These are phyloP conservation scores for Epinephelus malabaricus DNA, from an alignment of 2,797 vertebrate species.

Conservation along the genomic window DNA sequence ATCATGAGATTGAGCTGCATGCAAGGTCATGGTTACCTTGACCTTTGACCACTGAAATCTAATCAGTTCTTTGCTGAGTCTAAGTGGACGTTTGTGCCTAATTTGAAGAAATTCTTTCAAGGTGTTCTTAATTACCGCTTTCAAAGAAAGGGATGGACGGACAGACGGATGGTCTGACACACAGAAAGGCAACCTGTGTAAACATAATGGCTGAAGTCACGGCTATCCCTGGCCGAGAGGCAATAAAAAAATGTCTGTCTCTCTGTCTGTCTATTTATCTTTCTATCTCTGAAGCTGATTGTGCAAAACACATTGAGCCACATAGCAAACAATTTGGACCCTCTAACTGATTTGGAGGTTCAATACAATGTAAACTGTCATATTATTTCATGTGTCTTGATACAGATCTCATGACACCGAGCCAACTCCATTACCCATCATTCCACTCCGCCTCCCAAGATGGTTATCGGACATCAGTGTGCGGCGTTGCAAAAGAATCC, in stretches of 20 bases:
- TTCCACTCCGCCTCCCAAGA: constrained; percentile 40
- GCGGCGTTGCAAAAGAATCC: constrained; percentile 53
- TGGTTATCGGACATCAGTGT: constrained; percentile 67
- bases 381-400: constrained; percentile 28
- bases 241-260: neutral
- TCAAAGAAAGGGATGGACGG: no score
- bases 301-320: neutral
- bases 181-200: no score
- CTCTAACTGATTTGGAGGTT: neutral
- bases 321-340: neutral
- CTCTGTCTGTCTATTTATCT: neutral
- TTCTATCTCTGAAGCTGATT: neutral
- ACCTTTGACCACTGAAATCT: no score
- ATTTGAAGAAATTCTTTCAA: no score
- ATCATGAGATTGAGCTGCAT: no score
- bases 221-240: no score
- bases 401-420: constrained; percentile 40
- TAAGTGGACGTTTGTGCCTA: no score
- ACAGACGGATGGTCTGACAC: no score
- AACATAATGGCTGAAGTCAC: no score
- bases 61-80: no score
- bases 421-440: constrained; percentile 65
- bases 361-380: neutral
- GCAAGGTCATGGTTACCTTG: no score
- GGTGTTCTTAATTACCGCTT: no score